Conservation (phyloP, 2,113 vertebrate genomes). For the Sinocyclocheilus rhinocerous region DNA sequence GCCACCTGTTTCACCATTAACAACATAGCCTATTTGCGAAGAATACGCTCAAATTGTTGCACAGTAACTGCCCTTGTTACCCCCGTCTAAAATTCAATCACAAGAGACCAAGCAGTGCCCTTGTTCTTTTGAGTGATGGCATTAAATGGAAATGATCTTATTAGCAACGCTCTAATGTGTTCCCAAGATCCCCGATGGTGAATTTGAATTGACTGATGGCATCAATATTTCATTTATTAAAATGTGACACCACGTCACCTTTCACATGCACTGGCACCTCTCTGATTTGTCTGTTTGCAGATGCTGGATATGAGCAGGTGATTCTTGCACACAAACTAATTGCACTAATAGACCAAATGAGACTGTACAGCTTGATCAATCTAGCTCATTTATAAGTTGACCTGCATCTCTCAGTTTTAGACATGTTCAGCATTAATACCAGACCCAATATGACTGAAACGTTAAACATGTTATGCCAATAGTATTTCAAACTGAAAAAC, state of each 20-base stretch:
- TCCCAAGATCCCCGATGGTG: constrained; percentile 65
- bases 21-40: background rate
- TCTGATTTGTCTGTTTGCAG: background rate
- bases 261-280: constrained; percentile 15
- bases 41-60: background rate
- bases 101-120: constrained; percentile 60
- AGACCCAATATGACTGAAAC: background rate
- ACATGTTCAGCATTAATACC: background rate
- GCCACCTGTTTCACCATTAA: background rate
- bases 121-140: constrained; percentile 62
- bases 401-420: background rate
- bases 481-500: background rate
- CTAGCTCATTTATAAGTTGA: background rate
- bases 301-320: background rate
- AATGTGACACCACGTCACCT: constrained; percentile 62
- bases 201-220: constrained; percentile 73
- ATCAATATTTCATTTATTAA: constrained; percentile 71
- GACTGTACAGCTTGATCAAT: background rate
- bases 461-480: background rate
- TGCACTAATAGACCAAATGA: background rate
- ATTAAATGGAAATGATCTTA: constrained; percentile 79
- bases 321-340: background rate
- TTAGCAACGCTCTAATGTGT: constrained; percentile 71
- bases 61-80: constrained; percentile 62
- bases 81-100: constrained; percentile 58